A percentile compares a stretch with the other conserved stretches of the same genome.
phyloP scores from a whole-genome alignment of 2,113 vertebrate species.

The Coryphaenoides rupestris region DNA sequence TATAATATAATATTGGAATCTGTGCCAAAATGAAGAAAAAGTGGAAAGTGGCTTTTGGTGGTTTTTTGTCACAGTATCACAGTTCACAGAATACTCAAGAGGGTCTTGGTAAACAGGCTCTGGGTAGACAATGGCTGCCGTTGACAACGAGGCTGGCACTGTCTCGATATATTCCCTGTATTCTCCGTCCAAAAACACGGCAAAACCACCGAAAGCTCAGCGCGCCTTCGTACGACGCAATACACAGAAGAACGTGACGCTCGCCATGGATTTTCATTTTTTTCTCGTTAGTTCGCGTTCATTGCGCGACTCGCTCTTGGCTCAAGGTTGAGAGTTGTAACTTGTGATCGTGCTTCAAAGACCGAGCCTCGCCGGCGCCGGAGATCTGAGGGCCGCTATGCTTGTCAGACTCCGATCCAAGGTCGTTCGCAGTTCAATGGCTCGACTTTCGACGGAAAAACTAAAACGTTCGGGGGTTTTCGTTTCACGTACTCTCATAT shows the following conservation, averaged over 20 bases:
- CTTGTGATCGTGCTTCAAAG: slow-evolving; percentile 56
- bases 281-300: too few species aligned
- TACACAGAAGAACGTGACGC: slow-evolving; percentile 31
- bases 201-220: too few species aligned
- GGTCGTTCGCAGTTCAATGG: slow-evolving; percentile 9
- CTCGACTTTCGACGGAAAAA: too few species aligned
- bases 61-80: slow-evolving; percentile 66
- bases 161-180: too few species aligned
- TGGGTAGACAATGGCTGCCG: too few species aligned
- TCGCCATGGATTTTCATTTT: slow-evolving; percentile 34
- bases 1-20: slow-evolving; percentile 81
- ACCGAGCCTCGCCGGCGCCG: slow-evolving; percentile 26
- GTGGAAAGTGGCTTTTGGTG: slow-evolving; percentile 68
- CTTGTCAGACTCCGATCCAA: slow-evolving; percentile 27
- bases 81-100: slow-evolving; percentile 56
- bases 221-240: too few species aligned
- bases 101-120: slow-evolving; percentile 37
- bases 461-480: too few species aligned
- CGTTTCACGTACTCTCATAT: too few species aligned
- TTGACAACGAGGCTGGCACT: too few species aligned
- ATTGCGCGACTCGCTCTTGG: background rate
- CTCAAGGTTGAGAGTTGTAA: slow-evolving; percentile 7
- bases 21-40: slow-evolving; percentile 73
- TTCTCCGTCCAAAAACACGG: too few species aligned
- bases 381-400: slow-evolving; percentile 33